Base-by-base conservation (phyloP, 1,140 invertebrate genomes). In the Drosophila bocki region DNA sequence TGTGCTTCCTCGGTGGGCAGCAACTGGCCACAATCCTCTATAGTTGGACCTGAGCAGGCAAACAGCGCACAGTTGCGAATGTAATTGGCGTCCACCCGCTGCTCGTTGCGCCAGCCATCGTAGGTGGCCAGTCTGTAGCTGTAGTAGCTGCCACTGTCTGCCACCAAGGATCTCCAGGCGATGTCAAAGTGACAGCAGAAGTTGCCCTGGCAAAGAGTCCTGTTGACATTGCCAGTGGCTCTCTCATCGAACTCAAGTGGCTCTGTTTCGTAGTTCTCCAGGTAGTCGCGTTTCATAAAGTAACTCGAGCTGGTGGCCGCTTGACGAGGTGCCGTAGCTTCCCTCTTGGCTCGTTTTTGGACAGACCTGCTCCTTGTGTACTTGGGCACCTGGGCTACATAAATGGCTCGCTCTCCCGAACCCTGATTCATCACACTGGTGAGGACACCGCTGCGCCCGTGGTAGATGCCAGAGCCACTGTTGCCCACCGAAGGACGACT, bases 391-490 rank as follows among this genome's bases (percentile, higher is more conserved):
- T 57, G 65, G 1, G 85, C 81, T 51, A 88, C 84, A 37, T 81
- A 75, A 17, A 88, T 26, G 1, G 58, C 45, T 1, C 85, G 63
- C 26, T 88, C 78, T 4, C 85, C 85, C 0, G 32, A 53, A 8
- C 37, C 75, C 56, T 48, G 17, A 7, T 64, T 60, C 90, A 91
- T 85, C 6, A 71, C 65, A 13, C 84, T 79, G 0, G 41, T 42
- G 3, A 91, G 17, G 3, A 75, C 53, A 15, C 91, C 91, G 3
- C 53, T 41, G 11, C 70, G 69, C 3, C 94, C 94, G 42, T 91
- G 63, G 72, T 91, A 94, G 67, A 94, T 93, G 17, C 94, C 93
- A 4, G 88, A 84, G 0, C 94, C 93, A 29, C 91, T 93, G 37
- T 74, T 85, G 7, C 93, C 93, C 8, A 65, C 57, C 8, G 29